Evolutionary conservation across 1,140 invertebrate species (phyloP).

Genomic region (Pollicipes pollicipes): DNA sequence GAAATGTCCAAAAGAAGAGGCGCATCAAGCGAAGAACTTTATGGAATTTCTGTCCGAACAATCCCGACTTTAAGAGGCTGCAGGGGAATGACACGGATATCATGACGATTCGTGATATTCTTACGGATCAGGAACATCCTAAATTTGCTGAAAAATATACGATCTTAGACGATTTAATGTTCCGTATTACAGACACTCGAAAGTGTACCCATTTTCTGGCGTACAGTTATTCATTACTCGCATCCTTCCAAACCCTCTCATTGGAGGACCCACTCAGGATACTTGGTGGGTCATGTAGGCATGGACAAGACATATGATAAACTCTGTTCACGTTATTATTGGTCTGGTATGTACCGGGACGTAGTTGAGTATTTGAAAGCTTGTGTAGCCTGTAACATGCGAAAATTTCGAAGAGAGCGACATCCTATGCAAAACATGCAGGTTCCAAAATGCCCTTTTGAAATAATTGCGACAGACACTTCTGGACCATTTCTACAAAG

Average conservation of each 20-base stretch:
- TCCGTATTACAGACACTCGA: neutral
- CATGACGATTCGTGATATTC: neutral
- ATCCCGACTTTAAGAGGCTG: neutral
- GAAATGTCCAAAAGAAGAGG: neutral
- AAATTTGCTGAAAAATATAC: neutral
- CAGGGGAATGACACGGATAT: neutral
- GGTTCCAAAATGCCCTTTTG: neutral
- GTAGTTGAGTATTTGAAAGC: neutral
- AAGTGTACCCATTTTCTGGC: neutral
- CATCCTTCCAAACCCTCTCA: neutral
- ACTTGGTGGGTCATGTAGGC: neutral
- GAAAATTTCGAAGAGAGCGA: neutral
- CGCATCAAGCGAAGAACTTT: neutral
- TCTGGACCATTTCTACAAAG: neutral
- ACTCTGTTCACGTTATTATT: neutral
- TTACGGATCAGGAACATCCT: neutral
- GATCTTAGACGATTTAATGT: neutral
- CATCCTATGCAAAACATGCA: neutral
- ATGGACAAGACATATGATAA: neutral
- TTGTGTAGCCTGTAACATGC: neutral
- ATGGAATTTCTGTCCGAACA: neutral
- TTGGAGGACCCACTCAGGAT: neutral
- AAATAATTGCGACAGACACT: neutral
- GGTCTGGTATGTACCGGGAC: neutral
- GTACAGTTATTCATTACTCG: neutral